Percentiles rank a stretch among this genome's conserved stretches.
Evolutionary conservation across 2,113 vertebrate genomes (phyloP).

Genomic region (Gambusia affinis): DNA sequence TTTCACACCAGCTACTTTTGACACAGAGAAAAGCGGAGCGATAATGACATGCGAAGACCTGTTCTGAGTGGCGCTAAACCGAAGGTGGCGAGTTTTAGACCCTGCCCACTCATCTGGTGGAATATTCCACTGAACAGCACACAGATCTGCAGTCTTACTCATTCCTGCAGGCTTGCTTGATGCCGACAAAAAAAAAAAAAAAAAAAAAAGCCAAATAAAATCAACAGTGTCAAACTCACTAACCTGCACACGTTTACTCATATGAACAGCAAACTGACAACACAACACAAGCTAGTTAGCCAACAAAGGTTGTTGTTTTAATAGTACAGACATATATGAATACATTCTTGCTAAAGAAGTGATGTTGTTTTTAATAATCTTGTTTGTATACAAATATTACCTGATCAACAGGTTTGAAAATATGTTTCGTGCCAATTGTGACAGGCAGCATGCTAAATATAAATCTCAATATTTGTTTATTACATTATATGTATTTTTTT

Average conservation of each 20-base stretch:
- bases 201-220: constrained; percentile 20
- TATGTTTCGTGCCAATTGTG: not conserved
- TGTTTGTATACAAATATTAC: not conserved
- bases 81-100: not conserved
- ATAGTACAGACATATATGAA: no score
- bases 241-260: not conserved
- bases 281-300: no score
- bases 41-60: constrained; percentile 10
- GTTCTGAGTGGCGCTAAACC: constrained; percentile 6
- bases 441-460: not conserved
- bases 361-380: not conserved
- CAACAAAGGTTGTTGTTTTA: no score
- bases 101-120: constrained; percentile 23
- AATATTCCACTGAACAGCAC: constrained; percentile 51
- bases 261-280: no score
- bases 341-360: no score
- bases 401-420: not conserved
- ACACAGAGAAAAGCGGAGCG: not conserved
- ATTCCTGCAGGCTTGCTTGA: constrained; percentile 2
- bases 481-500: no score
- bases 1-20: constrained; percentile 14
- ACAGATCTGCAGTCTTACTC: not conserved
- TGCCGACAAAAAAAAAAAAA: constrained; percentile 35
- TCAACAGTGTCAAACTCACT: constrained; percentile 1
- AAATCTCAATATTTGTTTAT: not conserved